Evolutionary conservation across 2,797 vertebrate genomes (phyloP).

Genomic region (Hippopotamyrus pictus): DNA sequence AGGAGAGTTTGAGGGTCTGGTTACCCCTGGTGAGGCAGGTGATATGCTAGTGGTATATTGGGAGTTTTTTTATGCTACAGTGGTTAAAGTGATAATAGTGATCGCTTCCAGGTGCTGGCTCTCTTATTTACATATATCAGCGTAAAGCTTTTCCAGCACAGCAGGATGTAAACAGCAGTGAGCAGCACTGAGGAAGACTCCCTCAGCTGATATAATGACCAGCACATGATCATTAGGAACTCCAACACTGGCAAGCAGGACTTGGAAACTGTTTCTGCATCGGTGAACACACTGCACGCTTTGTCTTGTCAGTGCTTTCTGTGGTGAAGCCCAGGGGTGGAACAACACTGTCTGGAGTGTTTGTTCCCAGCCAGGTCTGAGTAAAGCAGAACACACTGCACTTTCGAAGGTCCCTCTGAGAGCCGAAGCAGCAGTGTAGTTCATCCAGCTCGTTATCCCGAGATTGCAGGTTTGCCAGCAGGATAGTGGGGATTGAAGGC

Average conservation of each 20-base stretch:
- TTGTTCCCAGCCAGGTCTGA: neutral
- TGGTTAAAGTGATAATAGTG: neutral
- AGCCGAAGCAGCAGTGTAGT: neutral
- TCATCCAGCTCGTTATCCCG: neutral
- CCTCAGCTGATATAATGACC: neutral
- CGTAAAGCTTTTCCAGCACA: neutral
- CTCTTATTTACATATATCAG: neutral
- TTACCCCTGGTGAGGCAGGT: neutral
- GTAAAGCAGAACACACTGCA: neutral
- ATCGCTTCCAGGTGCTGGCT: neutral
- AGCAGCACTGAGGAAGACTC: neutral
- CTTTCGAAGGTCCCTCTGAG: neutral
- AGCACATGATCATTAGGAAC: neutral
- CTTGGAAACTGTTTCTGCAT: neutral
- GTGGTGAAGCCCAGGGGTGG: neutral
- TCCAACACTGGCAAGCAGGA: neutral
- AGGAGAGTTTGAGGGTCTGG: neutral
- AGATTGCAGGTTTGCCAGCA: neutral
- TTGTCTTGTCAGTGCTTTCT: neutral
- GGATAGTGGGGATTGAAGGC: neutral
- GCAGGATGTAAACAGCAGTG: neutral
- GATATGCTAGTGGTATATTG: neutral
- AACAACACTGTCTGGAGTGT: neutral
- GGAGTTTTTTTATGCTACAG: neutral
- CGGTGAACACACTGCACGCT: neutral